A percentile compares a stretch with the other conserved stretches of the same genome.
These are phyloP conservation scores for Eulemur rufifrons DNA, from an alignment of 2,113 vertebrate genomes.

Conservation along the genomic window DNA sequence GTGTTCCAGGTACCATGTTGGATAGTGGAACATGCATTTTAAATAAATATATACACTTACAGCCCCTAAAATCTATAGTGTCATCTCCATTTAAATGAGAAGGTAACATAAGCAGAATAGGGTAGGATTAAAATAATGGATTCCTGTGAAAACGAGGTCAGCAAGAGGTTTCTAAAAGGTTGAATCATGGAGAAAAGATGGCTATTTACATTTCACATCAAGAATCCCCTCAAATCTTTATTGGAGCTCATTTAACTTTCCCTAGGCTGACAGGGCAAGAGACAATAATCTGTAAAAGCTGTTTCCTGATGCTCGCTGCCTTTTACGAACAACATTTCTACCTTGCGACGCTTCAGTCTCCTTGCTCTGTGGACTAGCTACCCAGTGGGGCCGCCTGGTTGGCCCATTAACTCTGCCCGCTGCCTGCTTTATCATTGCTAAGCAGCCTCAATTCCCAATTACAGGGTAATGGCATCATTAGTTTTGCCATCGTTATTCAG, in stretches of 20 bases:
- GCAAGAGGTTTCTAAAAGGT: background rate
- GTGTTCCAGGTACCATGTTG: too few relatives aligned
- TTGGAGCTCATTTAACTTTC: rapidly evolving
- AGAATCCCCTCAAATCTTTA: background rate
- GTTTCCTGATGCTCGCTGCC: background rate
- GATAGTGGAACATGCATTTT: too few relatives aligned
- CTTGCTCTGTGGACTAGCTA: conserved; percentile 42
- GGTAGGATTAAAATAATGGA: background rate
- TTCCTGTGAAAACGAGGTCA: background rate
- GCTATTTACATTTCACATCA: background rate
- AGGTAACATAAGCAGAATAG: background rate
- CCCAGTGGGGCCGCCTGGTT: conserved; percentile 45
- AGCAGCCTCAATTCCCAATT: conserved; percentile 34
- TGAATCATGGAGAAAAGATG: background rate
- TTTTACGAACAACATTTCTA: background rate
- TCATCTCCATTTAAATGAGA: background rate
- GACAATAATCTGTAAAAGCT: background rate
- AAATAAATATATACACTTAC: background rate
- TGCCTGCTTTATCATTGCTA: conserved; percentile 34
- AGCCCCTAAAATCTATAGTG: background rate
- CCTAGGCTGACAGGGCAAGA: background rate
- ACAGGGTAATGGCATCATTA: conserved; percentile 55
- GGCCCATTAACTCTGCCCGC: conserved; percentile 62
- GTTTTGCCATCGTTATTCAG: conserved; percentile 50
- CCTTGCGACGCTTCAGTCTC: conserved; percentile 21